Evolutionary conservation across 2,113 vertebrate genomes (phyloP).

Genomic region (Leuciscus idus): DNA sequence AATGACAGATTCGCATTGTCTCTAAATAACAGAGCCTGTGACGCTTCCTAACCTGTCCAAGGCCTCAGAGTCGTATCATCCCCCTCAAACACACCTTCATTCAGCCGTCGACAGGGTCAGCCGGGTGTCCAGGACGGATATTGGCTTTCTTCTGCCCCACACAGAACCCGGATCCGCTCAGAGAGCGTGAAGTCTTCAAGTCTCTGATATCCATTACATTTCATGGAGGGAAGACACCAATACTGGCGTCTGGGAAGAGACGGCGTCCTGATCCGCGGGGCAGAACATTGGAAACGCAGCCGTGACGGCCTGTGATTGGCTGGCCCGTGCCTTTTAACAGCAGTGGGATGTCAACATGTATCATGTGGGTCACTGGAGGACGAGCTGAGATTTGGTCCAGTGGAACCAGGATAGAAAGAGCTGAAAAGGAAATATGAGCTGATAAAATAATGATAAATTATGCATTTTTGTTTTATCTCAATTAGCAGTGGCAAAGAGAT

Average conservation of each 20-base stretch:
- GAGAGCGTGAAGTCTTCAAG: conserved; percentile 51
- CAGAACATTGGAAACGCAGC: conserved; percentile 7
- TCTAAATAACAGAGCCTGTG: background rate
- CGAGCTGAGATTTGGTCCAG: background rate
- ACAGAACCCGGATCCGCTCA: conserved; percentile 44
- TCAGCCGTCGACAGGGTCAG: background rate
- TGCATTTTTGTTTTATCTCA: background rate
- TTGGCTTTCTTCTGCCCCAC: conserved; percentile 2
- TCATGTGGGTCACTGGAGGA: background rate
- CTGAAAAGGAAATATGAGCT: background rate
- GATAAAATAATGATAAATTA: background rate
- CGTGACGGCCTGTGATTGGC: conserved; percentile 1
- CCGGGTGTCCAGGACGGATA: background rate
- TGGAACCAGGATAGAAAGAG: background rate
- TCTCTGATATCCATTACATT: conserved; percentile 34
- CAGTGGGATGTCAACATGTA: background rate
- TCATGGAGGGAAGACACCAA: background rate
- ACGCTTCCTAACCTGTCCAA: background rate
- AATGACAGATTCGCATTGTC: background rate
- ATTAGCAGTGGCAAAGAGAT: background rate
- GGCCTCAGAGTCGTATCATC: background rate
- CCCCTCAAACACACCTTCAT: background rate
- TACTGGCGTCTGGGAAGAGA: conserved; percentile 22
- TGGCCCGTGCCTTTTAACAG: background rate
- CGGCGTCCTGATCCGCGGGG: background rate